These are phyloP conservation scores for Phrixothrix hirtus DNA, from an alignment of 2,888 invertebrate species.

Conservation along the genomic window DNA sequence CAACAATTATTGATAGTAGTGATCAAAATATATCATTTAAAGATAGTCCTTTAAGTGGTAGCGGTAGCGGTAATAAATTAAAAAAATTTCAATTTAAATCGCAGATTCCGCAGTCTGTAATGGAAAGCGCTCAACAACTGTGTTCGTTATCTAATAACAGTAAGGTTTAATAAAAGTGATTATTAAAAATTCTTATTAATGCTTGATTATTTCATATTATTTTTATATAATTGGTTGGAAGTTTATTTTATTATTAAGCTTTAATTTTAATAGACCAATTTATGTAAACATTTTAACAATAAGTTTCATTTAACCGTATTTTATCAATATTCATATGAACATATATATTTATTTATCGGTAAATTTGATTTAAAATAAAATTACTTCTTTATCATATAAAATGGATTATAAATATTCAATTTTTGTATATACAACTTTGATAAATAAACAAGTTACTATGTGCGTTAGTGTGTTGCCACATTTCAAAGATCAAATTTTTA, in stretches of 20 bases:
- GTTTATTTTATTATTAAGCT: not conserved
- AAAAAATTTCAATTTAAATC: slow-evolving; percentile 28
- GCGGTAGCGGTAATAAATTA: not conserved
- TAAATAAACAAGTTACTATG: too few species aligned
- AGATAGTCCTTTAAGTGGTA: too few species aligned
- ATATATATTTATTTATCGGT: too few species aligned
- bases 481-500: too few species aligned
- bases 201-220: not conserved
- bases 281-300: not conserved
- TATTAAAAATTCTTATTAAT: not conserved
- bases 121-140: slow-evolving; percentile 7
- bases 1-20: not conserved
- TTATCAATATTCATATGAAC: too few species aligned
- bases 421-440: too few species aligned
- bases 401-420: too few species aligned
- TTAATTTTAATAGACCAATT: not conserved
- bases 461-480: too few species aligned
- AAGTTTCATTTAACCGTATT: too few species aligned
- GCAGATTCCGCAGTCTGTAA: slow-evolving; percentile 18
- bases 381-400: too few species aligned
- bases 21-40: not conserved
- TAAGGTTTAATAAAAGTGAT: not conserved
- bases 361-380: too few species aligned
- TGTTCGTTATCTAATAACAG: not conserved
- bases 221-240: not conserved